Percentiles rank a stretch among this genome's conserved stretches.
These are phyloP conservation scores for Hylomyscus alleni DNA, from an alignment of 2,797 vertebrate genomes.

Conservation along the genomic window DNA sequence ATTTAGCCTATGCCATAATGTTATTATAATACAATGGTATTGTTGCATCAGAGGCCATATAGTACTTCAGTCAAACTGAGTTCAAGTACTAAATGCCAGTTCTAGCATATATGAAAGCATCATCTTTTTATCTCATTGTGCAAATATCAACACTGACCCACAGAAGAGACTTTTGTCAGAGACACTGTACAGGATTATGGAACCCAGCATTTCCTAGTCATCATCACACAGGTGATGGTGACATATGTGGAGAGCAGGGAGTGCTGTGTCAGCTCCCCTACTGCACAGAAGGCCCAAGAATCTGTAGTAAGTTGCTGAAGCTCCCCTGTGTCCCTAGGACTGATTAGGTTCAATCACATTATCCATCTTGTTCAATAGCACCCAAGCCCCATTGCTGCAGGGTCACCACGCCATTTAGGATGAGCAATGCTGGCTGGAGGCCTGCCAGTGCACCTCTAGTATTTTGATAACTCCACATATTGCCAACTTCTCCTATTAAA, in stretches of 20 bases:
- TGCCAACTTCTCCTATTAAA: constrained; percentile 81
- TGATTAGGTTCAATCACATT: constrained; percentile 49
- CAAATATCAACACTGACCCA: background rate
- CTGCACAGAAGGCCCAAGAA: background rate
- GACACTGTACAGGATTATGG: rapidly evolving
- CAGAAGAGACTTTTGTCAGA: background rate
- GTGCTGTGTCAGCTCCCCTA: rapidly evolving
- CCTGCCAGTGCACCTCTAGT: constrained; percentile 79
- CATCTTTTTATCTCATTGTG: background rate
- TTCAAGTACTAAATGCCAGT: background rate
- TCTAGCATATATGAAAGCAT: background rate
- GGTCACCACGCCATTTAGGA: constrained; percentile 72
- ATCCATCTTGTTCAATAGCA: constrained; percentile 52
- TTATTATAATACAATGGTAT: no score
- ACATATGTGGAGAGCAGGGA: background rate
- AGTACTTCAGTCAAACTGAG: background rate
- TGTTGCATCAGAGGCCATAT: background rate
- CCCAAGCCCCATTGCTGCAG: constrained; percentile 61
- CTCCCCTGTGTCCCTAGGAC: constrained; percentile 40
- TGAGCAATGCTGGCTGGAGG: constrained; percentile 70
- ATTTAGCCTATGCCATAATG: background rate
- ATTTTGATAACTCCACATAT: constrained; percentile 85
- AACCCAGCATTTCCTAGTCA: background rate
- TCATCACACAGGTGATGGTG: rapidly evolving
- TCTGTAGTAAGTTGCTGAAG: background rate